A percentile compares a stretch with the other conserved stretches of the same genome.
Conservation (phyloP, 2,113 vertebrate species). For the Gambusia affinis region DNA sequence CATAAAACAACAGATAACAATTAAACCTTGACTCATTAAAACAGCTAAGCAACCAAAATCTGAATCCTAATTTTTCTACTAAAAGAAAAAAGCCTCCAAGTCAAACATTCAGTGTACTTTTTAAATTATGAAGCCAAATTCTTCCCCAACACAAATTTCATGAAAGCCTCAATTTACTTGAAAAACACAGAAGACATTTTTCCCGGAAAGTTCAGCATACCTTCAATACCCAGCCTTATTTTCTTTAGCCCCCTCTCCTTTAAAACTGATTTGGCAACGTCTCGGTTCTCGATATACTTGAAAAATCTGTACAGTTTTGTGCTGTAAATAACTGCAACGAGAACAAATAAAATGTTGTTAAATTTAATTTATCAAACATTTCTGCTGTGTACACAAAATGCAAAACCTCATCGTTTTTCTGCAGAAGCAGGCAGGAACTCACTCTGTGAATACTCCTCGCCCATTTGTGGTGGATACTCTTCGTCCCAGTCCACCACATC, state of each 20-base stretch:
- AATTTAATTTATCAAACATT: not conserved
- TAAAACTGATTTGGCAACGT: conserved; percentile 97
- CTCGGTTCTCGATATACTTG: conserved; percentile 98
- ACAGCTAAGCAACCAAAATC: not conserved
- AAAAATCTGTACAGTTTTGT: conserved; percentile 99
- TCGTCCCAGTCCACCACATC: conserved; percentile 99
- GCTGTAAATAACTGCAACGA: conserved; percentile 95
- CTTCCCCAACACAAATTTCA: not conserved
- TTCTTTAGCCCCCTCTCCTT: conserved; percentile 98
- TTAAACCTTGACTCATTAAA: not conserved
- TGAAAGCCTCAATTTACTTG: not conserved
- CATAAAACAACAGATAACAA: not conserved
- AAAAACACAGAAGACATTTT: not conserved
- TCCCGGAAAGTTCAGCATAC: conserved; percentile 73
- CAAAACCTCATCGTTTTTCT: not conserved
- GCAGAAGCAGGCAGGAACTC: conserved; percentile 49
- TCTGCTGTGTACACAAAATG: not conserved
- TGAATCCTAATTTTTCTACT: not conserved
- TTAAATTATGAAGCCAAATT: not conserved
- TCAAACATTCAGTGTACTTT: not conserved
- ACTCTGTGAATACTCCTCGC: conserved; percentile 99
- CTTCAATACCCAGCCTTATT: conserved; percentile 97
- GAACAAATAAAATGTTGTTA: conserved; percentile 7
- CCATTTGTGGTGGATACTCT: conserved; percentile 99
- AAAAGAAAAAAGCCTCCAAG: not conserved